Evolutionary conservation across 2,113 vertebrate genomes (phyloP).

Genomic region (Galeopterus variegatus): DNA sequence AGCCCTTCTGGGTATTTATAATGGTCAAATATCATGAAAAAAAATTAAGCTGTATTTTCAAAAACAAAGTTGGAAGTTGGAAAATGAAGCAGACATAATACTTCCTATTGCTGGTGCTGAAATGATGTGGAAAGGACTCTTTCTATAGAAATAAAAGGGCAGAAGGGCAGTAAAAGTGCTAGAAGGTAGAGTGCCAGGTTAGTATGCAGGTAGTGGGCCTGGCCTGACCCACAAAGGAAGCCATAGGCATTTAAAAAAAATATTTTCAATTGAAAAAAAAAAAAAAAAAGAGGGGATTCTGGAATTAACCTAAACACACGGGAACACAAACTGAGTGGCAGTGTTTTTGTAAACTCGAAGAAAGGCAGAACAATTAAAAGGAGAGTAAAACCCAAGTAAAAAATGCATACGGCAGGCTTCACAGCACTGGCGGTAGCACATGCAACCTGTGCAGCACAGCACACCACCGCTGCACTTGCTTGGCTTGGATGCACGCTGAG

Average conservation of each 20-base stretch:
- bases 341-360: background rate
- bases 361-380: background rate
- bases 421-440: background rate
- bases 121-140: background rate
- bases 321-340: background rate
- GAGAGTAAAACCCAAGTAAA: constrained; percentile 47
- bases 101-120: background rate
- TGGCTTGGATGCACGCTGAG: background rate
- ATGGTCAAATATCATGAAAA: background rate
- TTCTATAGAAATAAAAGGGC: constrained; percentile 24
- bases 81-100: background rate
- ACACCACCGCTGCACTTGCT: background rate
- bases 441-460: background rate
- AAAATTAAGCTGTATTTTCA: background rate
- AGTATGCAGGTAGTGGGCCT: background rate
- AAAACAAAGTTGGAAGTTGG: background rate
- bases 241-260: background rate
- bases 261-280: background rate
- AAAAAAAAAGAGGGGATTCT: background rate
- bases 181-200: background rate
- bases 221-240: background rate
- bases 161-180: no score
- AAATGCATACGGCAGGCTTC: background rate
- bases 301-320: background rate
- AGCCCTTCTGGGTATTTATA: background rate